phyloP scores from a whole-genome alignment of 2,888 invertebrate genomes.

The Apeira syringaria region DNA sequence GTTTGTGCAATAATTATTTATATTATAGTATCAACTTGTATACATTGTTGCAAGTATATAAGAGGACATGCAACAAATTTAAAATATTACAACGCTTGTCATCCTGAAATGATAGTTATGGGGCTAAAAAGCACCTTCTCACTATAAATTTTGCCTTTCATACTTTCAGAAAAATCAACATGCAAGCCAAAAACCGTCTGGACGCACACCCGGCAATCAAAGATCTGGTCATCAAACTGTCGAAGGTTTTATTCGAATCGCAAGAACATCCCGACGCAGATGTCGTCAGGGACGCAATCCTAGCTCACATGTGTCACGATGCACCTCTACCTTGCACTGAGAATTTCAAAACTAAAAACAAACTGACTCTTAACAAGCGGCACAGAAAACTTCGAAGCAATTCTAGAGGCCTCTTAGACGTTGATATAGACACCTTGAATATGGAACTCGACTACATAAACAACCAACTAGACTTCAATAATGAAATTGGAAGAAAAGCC shows the following conservation, averaged over 20 bases:
- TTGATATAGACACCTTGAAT: constrained; percentile 68
- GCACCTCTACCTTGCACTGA: constrained; percentile 90
- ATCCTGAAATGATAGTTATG: no score
- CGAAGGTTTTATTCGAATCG: constrained; percentile 86
- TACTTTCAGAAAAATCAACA: constrained; percentile 75
- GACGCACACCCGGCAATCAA: constrained; percentile 89
- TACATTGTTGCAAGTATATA: no score
- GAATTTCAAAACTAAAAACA: constrained; percentile 45
- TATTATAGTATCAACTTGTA: no score
- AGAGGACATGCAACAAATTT: no score
- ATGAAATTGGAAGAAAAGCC: constrained; percentile 70
- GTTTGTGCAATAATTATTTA: no score
- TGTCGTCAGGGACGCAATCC: constrained; percentile 90
- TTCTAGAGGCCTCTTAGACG: constrained; percentile 57
- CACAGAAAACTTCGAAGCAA: constrained; percentile 38
- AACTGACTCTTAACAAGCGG: constrained; percentile 41
- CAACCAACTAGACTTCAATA: constrained; percentile 71
- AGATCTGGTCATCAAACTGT: constrained; percentile 86
- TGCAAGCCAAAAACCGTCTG: constrained; percentile 86
- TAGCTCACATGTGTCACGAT: constrained; percentile 94
- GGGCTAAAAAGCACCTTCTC: no score
- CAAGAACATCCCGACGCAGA: constrained; percentile 87
- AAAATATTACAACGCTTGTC: no score
- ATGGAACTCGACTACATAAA: constrained; percentile 75
- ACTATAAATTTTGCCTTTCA: background rate